Evolutionary conservation across 2,888 invertebrate genomes (phyloP), one percentile per base, ranked within the genome.

Genomic region (Drosophila bunnanda): DNA sequence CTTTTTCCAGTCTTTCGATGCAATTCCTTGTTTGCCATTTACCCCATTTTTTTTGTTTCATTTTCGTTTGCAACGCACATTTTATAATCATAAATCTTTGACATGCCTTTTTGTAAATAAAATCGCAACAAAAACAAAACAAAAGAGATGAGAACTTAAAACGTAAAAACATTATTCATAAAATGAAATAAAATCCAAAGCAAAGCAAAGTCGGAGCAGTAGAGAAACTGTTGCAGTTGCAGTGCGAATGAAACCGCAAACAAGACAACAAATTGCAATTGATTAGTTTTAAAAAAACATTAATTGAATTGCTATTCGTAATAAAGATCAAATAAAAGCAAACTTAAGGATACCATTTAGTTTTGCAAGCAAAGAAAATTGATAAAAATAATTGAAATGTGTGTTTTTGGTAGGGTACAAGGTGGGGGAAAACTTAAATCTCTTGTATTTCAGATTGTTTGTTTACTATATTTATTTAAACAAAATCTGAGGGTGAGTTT

Each of bases 201-300:
- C 77, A 65, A 50, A 20, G 50, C 20, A 50, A 25, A 25, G 54
- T 68, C 44, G 30, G 32, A 22, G 50, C 50, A 34, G 64, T 38
- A 67, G 41, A 41, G 38, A 44, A 69, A 76, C 77, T 56, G 44
- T 76, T 78, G 72, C 70, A 67, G 66, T 61, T 74, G 82, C 76
- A 73, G 74, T 44, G 54, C 44, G 48, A 62, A 57, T 56, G 54
- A 61, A 36, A 43, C 68, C 54, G 53, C 52, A 78, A 67, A 56
- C 32, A 66, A 50, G 52, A 46, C 54, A 64, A 48, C 54, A 59
- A 74, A 75, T 69, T 76, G 88, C 82, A 87, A 83, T 80, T 87
- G 85, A 80, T 81, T 83, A 85, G 85, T 89, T 88, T 89, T 88
- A 80, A 89, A 80, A 89, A 82, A 80, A 79, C 78, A 86, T 79